Base-by-base conservation (phyloP, 2,888 invertebrate species). In the Ormia ochracea region DNA sequence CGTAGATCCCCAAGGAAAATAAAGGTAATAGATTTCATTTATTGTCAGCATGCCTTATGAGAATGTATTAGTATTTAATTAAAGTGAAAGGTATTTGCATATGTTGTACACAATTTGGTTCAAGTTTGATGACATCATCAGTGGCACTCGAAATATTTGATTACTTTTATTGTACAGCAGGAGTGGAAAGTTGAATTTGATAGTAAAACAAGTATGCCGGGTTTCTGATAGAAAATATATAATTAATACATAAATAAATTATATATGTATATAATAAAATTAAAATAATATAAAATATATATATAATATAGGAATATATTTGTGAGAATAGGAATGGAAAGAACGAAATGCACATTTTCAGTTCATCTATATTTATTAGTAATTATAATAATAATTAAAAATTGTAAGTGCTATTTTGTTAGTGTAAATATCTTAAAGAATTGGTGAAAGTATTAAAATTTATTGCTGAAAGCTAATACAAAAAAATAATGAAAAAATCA, bases 21-120 rank as follows among this genome's bases (percentile, higher is more conserved):
- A 43, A 19, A 6, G 38, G 4, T 41, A 66, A 69, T 69, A 48
- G 58, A 2, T 48, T 58, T 58, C n/a, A 58, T 10, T 54, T 17
- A 36, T 26, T 69, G 69, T 58, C 69, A 69, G 69, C 69, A 48
- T 23, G 45, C 45, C 48, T 58, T 58, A 58, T 48, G 48, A n/a
- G 21, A 38, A 36, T 7, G 36, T 69, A n/a, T n/a, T n/a, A n/a
- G n/a, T n/a, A 48, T 58, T 23, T 26, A 38, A 69, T 59, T 58
- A 26, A 21, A 69, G 26, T 58, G 45, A 33, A 45, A 33, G 12
- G 12, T 33, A 33, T 36, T 23, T 36, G 45, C 9, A 14, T 31
- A 21, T 2, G 9, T 23, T 38, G 3, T 52, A 7, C 4, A 1
- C 48, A 61, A 50, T 48, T 36, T 36, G n/a, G 33, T 19, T 48